Conservation (phyloP, 2,888 invertebrate genomes). For the Erebia palarica region DNA sequence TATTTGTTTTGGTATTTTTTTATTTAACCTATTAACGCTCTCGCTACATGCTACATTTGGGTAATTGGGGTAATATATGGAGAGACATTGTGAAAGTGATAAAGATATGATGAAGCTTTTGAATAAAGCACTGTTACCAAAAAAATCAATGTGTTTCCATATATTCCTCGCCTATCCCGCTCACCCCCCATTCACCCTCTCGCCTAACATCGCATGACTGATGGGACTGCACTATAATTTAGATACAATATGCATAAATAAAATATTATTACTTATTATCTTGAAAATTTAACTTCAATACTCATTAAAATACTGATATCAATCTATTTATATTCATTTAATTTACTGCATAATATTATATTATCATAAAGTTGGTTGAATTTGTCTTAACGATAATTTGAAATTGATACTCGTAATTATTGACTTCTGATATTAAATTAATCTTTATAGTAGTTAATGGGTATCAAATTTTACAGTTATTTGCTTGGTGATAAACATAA, state of each 20-base stretch:
- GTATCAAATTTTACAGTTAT: not conserved
- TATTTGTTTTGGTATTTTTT: constrained; percentile 69
- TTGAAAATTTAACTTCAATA: not conserved
- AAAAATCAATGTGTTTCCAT: constrained; percentile 86
- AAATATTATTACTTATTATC: not conserved
- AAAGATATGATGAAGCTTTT: constrained; percentile 83
- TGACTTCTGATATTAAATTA: not conserved
- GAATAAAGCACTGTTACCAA: constrained; percentile 87
- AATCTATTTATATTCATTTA: constrained; percentile 11
- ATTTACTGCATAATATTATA: not conserved
- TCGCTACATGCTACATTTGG: constrained; percentile 82
- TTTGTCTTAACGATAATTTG: not conserved
- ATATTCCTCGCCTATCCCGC: constrained; percentile 71
- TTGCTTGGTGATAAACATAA: not conserved
- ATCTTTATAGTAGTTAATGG: not conserved
- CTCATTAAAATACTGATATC: not conserved
- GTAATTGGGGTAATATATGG: constrained; percentile 86
- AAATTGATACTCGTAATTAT: not conserved
- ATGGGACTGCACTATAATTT: constrained; percentile 5
- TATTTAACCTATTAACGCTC: constrained; percentile 72
- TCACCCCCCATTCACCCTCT: constrained; percentile 46
- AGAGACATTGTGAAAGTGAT: constrained; percentile 86
- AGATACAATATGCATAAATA: not conserved
- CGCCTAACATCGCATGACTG: constrained; percentile 38
- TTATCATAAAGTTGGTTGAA: not conserved